phyloP scores from a whole-genome alignment of 2,888 invertebrate species.

The Hypomecis atomaria region DNA sequence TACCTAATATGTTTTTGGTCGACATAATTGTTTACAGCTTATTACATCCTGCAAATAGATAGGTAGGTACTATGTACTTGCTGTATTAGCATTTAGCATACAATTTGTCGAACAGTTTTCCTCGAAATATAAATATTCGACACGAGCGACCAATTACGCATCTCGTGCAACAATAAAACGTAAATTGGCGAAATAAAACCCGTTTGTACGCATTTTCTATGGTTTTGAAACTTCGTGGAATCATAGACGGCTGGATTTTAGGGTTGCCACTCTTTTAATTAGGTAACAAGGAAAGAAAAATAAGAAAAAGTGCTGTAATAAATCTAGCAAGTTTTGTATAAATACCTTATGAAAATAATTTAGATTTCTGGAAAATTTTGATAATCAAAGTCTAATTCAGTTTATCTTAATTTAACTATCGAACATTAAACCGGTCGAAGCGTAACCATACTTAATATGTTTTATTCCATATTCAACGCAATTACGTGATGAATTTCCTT shows the following conservation, averaged over 20 bases:
- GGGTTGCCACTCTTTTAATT: constrained; percentile 15
- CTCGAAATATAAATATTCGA: constrained; percentile 37
- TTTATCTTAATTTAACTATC: too few relatives aligned
- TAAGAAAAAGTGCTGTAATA: too few relatives aligned
- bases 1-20: not conserved
- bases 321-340: too few relatives aligned
- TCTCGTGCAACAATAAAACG: constrained; percentile 43
- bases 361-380: too few relatives aligned
- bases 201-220: constrained; percentile 39
- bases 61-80: constrained; percentile 3
- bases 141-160: constrained; percentile 41
- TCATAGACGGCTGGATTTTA: constrained; percentile 28
- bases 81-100: constrained; percentile 40
- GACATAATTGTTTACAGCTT: constrained; percentile 3
- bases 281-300: not conserved
- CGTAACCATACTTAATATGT: too few relatives aligned
- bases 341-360: too few relatives aligned
- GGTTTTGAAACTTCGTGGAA: constrained; percentile 41
- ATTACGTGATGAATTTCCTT: too few relatives aligned
- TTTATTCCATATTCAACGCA: too few relatives aligned
- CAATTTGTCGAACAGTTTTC: constrained; percentile 33
- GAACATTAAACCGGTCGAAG: too few relatives aligned
- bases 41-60: constrained; percentile 5
- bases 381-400: too few relatives aligned
- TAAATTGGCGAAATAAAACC: constrained; percentile 38